Evolutionary conservation across 2,797 vertebrate genomes (phyloP), one percentile per base, ranked within the genome.

Genomic region (Typhlichthys subterraneus): DNA sequence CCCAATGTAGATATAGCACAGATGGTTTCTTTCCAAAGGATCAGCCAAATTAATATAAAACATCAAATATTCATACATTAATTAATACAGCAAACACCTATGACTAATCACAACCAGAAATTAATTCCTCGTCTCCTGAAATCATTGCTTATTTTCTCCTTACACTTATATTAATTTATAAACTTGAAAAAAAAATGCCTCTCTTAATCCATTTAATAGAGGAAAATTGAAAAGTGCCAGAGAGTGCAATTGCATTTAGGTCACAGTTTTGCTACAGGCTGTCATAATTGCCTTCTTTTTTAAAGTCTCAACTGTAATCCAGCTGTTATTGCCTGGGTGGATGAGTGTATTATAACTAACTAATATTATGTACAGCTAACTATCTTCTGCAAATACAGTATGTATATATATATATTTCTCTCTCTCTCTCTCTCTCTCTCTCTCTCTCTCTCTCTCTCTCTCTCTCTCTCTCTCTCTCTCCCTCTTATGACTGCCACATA

Each of bases 141-240:
- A 29, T 59, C 63, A 29, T 4, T 70, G 58, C 76, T 70, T 70
- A 69, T 58, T 75, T 66, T 72, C 76, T 66, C 67, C 62, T 65
- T 59, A 61, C 57, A 82, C 70, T 72, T 87, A 76, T 81, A 85
- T 84, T 89, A 63, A 76, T 85, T 79, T 80, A 63, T 63, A 72
- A 82, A 87, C 79, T 87, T 86, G 64, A 19, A 19, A 19, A 81
- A 74, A 84, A 80, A 81, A 77, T 45, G 73, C 48, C 67, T 76
- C 70, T 83, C 76, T 81, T 88, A 82, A 88, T 87, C 83, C 73
- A 80, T 73, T 84, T 90, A 85, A 91, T 90, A 77, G 86, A 85
- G 84, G 79, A 72, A 85, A 90, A 90, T 82, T 86, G 77, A 89
- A 89, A 88, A 89, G 76, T 81, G 76, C 79, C 74, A 75, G 64